phyloP scores from a whole-genome alignment of 2,113 vertebrate species.

The Oophaga pumilio region DNA sequence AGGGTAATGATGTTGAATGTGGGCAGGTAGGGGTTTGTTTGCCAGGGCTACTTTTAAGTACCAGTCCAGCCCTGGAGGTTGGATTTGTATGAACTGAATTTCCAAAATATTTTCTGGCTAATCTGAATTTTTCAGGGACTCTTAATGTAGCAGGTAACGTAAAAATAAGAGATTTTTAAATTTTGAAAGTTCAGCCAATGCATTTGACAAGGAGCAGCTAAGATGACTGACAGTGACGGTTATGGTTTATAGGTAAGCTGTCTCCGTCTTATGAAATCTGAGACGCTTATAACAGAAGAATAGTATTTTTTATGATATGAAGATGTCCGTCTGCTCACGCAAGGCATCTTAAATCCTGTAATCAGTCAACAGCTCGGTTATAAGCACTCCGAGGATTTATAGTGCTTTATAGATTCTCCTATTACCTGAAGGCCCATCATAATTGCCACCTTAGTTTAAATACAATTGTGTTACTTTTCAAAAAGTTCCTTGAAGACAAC shows the following conservation, averaged over 20 bases:
- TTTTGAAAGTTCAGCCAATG: not conserved
- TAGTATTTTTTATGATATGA: constrained; percentile 19
- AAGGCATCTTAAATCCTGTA: constrained; percentile 21
- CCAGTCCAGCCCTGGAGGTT: too few relatives aligned
- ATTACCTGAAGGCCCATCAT: constrained; percentile 30
- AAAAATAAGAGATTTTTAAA: not conserved
- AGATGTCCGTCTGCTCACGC: not conserved
- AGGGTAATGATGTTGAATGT: too few relatives aligned
- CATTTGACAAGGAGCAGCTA: not conserved
- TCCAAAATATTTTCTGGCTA: too few relatives aligned
- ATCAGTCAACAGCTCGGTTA: constrained; percentile 19
- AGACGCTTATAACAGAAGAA: constrained; percentile 10
- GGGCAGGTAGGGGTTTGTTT: too few relatives aligned
- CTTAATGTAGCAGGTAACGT: not conserved
- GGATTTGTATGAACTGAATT: too few relatives aligned
- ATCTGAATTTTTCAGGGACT: too few relatives aligned
- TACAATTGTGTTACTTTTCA: constrained; percentile 30
- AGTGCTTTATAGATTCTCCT: constrained; percentile 38
- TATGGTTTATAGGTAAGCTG: not conserved
- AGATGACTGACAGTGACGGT: not conserved
- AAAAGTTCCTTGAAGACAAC: constrained; percentile 14
- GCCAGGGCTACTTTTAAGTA: too few relatives aligned
- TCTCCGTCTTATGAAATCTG: not conserved
- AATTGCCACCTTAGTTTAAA: constrained; percentile 45
- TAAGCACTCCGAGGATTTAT: constrained; percentile 43